Evolutionary conservation across 2,113 vertebrate genomes (phyloP), one percentile per base, ranked within the genome.

Genomic region (Zosterops japonicus): DNA sequence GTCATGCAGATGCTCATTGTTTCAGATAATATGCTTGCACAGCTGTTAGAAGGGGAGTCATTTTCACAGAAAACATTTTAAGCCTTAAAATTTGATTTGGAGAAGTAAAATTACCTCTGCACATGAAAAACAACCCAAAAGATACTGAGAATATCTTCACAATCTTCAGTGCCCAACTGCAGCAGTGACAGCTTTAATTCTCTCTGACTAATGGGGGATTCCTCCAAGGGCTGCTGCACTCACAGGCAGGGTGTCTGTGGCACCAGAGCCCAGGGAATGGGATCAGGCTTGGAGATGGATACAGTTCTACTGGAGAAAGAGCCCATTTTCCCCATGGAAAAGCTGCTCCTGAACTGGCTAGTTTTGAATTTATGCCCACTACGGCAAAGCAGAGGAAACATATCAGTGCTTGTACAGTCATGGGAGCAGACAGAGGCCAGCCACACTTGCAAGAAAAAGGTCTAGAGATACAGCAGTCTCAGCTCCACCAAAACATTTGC

Each of bases 201-300:
- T 53, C 49, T 63, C 49, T 44, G 25, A 22, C 22, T 0, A 1
- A 25, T 9, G 11, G 6, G 47, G 35, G 39, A 27, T 42, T 49
- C 23, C 13, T 2, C 14, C 2, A 5, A 20, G 21, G 14, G 36
- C 33, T 69, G 42, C 56, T 53, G n/a, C 16, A 11, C 35, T 28
- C 3, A 3, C 1, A 6, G 52, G 33, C 36, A 75, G 23, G 11
- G 14, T 47, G 39, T 16, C 20, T 21, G 64, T 5, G 16, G 36
- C 2, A 1, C 39, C 57, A 29, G 2, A 57, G 14, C 13, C 2
- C 2, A 0, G 4, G 52, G 42, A 70, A 42, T 13, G 14, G 24
- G 15, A 70, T 22, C 6, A 9, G 35, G 13, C 25, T 69, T 5
- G 1, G 18, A 74, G 19, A 31, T 5, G 27, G 29, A 14, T 8